Evolutionary conservation across 2,888 invertebrate genomes (phyloP).

Genomic region (Allacma fusca): DNA sequence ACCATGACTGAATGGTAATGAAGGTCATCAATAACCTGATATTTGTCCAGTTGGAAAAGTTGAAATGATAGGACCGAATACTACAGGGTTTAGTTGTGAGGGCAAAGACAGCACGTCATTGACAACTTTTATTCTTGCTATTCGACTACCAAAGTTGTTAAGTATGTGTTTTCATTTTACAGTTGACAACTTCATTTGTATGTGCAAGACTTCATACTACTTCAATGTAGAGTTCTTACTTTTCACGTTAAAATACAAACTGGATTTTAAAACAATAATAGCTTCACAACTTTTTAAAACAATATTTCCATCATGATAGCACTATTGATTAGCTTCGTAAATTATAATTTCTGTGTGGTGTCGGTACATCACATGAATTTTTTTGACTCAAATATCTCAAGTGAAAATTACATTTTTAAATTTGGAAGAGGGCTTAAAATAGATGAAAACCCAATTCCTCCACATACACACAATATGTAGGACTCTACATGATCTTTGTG

Average conservation of each 20-base stretch:
- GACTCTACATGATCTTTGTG: too few species aligned
- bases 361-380: too few species aligned
- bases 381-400: too few species aligned
- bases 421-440: too few species aligned
- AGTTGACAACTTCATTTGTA: neutral
- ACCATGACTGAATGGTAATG: neutral
- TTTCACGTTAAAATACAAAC: neutral
- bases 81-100: neutral
- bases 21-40: neutral
- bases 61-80: neutral
- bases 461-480: too few species aligned
- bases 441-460: too few species aligned
- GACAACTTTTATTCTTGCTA: neutral
- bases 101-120: slow-evolving; percentile 1
- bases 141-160: neutral
- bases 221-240: neutral
- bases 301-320: too few species aligned
- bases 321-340: too few species aligned
- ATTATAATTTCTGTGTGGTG: too few species aligned
- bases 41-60: neutral
- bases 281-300: too few species aligned
- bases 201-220: neutral
- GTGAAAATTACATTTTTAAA: too few species aligned
- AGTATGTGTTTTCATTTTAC: neutral
- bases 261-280: too few species aligned